These are phyloP conservation scores for Ciconia maguari DNA, from an alignment of 2,113 vertebrate species.

Conservation along the genomic window DNA sequence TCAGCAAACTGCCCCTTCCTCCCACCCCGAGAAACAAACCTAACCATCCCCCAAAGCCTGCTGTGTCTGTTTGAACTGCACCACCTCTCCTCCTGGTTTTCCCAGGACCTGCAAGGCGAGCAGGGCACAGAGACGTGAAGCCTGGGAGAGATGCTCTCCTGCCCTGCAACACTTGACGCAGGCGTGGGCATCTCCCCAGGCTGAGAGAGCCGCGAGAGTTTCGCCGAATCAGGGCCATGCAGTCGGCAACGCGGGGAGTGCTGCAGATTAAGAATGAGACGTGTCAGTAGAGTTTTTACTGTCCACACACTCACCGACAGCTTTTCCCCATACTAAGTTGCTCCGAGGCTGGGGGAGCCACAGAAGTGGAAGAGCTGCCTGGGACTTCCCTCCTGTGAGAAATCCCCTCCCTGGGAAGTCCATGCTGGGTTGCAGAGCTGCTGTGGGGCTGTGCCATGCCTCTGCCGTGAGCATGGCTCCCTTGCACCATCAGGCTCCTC, in stretches of 20 bases:
- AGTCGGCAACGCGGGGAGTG: neutral
- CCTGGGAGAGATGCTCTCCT: neutral
- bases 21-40: neutral
- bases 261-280: neutral
- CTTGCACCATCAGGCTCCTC: neutral
- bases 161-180: neutral
- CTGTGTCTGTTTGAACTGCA: neutral
- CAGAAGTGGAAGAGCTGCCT: neutral
- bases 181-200: neutral
- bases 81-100: neutral
- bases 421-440: neutral
- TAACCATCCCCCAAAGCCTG: neutral
- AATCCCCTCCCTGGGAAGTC: slow-evolving; percentile 12
- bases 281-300: neutral
- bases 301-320: fast-evolving
- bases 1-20: neutral
- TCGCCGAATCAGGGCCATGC: neutral
- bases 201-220: neutral
- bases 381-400: slow-evolving; percentile 22
- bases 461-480: neutral
- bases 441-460: neutral
- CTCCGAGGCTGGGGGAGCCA: neutral
- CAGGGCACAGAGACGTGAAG: neutral
- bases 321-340: neutral
- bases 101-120: neutral